Conservation (phyloP, 2,113 vertebrate species). For the Thamnophis sirtalis region DNA sequence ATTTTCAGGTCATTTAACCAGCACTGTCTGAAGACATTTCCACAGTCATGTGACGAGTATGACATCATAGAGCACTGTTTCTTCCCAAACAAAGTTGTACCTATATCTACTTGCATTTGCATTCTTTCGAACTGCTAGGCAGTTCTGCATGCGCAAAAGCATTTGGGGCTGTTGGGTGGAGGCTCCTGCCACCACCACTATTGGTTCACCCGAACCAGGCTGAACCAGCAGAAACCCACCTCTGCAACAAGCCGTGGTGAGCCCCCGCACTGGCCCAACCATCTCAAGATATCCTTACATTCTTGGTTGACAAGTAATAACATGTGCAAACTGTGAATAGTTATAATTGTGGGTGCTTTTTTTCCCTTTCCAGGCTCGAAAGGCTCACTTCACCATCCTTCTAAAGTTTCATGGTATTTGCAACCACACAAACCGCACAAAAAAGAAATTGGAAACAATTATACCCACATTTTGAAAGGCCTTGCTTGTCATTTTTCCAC, state of each 20-base stretch:
- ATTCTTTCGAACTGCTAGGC: neutral
- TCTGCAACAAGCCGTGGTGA: neutral
- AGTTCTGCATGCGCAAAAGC: too few relatives aligned
- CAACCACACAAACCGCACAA: neutral
- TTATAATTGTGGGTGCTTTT: conserved; percentile 38
- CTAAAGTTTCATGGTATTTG: conserved; percentile 39
- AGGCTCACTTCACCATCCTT: conserved; percentile 25
- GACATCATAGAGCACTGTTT: neutral
- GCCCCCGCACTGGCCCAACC: too few relatives aligned
- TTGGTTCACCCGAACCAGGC: too few relatives aligned
- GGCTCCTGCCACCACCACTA: too few relatives aligned
- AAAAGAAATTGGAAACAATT: conserved; percentile 27
- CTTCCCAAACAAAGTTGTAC: neutral
- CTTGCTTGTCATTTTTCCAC: conserved; percentile 11
- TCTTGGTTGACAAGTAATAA: neutral
- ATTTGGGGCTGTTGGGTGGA: too few relatives aligned
- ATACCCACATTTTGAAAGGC: conserved; percentile 6
- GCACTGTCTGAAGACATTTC: neutral
- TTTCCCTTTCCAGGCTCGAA: conserved; percentile 3
- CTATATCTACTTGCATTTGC: neutral
- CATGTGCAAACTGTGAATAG: neutral
- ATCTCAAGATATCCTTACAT: neutral
- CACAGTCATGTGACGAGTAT: neutral
- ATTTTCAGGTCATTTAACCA: neutral
- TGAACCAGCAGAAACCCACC: too few relatives aligned